Conservation (phyloP, 2,888 invertebrate species). For the Agapetus fuscipes region DNA sequence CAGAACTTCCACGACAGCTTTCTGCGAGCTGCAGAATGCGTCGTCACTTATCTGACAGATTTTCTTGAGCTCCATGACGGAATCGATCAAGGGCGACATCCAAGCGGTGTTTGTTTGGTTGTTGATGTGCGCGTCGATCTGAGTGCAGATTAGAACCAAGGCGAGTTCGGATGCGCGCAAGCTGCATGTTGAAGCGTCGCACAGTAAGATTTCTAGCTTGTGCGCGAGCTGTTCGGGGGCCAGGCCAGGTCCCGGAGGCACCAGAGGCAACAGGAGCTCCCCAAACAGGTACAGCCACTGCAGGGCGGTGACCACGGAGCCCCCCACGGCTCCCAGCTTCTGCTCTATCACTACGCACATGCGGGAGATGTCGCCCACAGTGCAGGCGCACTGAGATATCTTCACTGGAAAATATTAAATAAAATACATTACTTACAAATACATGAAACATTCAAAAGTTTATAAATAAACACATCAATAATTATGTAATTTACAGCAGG, state of each 20-base stretch:
- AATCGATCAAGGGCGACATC: conserved; percentile 56
- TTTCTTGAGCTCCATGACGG: conserved; percentile 61
- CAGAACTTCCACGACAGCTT: conserved; percentile 53
- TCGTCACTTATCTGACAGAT: conserved; percentile 61
- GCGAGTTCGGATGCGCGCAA: conserved; percentile 67
- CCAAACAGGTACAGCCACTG: conserved; percentile 61
- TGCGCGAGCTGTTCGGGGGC: conserved; percentile 56
- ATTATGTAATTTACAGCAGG: too few relatives aligned
- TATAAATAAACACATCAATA: too few relatives aligned
- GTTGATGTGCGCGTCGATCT: conserved; percentile 39
- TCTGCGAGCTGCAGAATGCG: conserved; percentile 52
- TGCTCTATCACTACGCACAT: conserved; percentile 76
- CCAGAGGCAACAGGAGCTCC: conserved; percentile 31
- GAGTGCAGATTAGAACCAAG: conserved; percentile 63
- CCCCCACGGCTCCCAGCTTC: conserved; percentile 59
- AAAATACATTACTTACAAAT: background rate
- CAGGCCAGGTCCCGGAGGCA: too few relatives aligned
- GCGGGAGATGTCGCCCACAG: conserved; percentile 71
- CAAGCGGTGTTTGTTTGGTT: conserved; percentile 31
- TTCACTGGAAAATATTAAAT: conserved; percentile 30
- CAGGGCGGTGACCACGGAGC: conserved; percentile 51
- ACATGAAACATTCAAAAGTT: background rate
- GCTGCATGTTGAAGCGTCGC: conserved; percentile 66
- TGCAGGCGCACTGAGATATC: conserved; percentile 69
- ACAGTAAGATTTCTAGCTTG: conserved; percentile 63